Percentiles rank a stretch among this genome's conserved stretches.
These are phyloP conservation scores for Leucoraja ocellata DNA, from an alignment of 2,797 vertebrate species.

Conservation along the genomic window DNA sequence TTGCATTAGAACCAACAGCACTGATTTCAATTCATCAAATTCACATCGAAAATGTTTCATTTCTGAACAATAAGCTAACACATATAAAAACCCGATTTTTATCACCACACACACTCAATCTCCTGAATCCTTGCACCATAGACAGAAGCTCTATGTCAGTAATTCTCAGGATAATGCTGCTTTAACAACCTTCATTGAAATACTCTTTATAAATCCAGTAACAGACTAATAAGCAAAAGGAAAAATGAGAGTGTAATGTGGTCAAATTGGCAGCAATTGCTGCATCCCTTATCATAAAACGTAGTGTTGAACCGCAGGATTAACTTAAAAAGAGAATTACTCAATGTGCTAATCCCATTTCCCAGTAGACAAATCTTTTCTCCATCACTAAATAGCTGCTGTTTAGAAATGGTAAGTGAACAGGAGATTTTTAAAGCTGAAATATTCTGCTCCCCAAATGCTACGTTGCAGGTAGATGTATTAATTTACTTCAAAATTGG, in stretches of 20 bases:
- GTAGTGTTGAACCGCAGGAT: constrained; percentile 13
- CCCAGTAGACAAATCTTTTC: constrained; percentile 27
- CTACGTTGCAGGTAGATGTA: not conserved
- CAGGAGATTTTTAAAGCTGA: not conserved
- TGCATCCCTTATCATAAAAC: constrained; percentile 16
- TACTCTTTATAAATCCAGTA: constrained; percentile 19
- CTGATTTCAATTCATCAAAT: constrained; percentile 39
- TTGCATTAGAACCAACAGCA: constrained; percentile 7
- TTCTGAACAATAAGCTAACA: constrained; percentile 29
- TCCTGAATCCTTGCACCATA: not conserved
- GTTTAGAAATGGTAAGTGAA: not conserved
- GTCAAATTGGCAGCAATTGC: constrained; percentile 30
- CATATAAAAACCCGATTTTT: constrained; percentile 32
- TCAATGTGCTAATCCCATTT: constrained; percentile 14
- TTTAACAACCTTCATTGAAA: constrained; percentile 13
- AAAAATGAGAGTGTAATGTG: constrained; percentile 2
- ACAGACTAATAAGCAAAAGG: constrained; percentile 24
- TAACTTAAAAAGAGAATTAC: constrained; percentile 14
- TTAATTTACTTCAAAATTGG: constrained; percentile 14
- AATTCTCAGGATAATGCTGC: not conserved
- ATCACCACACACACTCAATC: not conserved
- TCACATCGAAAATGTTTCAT: constrained; percentile 31
- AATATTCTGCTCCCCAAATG: not conserved
- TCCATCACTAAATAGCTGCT: constrained; percentile 23
- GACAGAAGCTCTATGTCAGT: not conserved